These are phyloP conservation scores for Sebastes diploproa DNA, from an alignment of 2,797 vertebrate genomes.

Conservation along the genomic window DNA sequence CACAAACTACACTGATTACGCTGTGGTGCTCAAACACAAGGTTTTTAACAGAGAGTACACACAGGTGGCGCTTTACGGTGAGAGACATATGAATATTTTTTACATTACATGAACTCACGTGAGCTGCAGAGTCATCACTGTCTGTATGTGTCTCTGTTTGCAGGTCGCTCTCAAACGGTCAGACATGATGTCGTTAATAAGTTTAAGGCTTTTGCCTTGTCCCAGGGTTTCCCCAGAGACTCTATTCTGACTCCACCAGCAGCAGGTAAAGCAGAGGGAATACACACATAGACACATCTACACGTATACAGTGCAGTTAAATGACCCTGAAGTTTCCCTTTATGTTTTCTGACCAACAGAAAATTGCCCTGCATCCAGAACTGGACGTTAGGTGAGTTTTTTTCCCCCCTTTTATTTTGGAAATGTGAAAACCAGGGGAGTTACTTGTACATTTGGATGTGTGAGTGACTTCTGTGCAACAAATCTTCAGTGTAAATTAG, in stretches of 20 bases:
- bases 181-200: slow-evolving; percentile 66
- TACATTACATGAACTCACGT: background rate
- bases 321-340: background rate
- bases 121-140: background rate
- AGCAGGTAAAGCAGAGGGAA: slow-evolving; percentile 57
- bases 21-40: slow-evolving; percentile 83
- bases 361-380: slow-evolving; percentile 65
- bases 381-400: slow-evolving; percentile 51
- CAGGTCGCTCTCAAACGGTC: slow-evolving; percentile 74
- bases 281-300: background rate
- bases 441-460: background rate
- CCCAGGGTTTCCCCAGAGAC: slow-evolving; percentile 73
- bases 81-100: slow-evolving; percentile 25
- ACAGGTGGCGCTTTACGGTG: slow-evolving; percentile 84
- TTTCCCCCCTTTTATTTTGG: background rate
- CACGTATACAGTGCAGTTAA: background rate
- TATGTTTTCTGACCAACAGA: slow-evolving; percentile 57
- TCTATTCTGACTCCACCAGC: slow-evolving; percentile 78
- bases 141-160: background rate
- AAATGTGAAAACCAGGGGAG: background rate
- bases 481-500: background rate
- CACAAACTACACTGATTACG: slow-evolving; percentile 84
- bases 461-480: background rate
- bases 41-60: slow-evolving; percentile 81
- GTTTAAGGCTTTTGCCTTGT: slow-evolving; percentile 75